Base-by-base conservation (phyloP, 2,888 invertebrate genomes). In the Epinotia demarniana region DNA sequence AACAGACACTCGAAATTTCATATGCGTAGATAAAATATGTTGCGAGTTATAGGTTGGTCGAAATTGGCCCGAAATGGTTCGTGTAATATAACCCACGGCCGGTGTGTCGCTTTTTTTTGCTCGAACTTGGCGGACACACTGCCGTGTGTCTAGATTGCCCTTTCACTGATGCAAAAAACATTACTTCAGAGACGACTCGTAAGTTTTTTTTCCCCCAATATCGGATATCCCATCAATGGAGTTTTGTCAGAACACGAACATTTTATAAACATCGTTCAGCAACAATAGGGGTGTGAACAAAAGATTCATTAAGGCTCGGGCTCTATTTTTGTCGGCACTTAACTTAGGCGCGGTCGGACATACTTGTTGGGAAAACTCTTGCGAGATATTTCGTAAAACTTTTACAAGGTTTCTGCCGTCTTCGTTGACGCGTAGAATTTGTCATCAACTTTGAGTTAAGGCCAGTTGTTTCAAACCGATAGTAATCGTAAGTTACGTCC, bases 201-300 rank as follows among this genome's bases (percentile, higher is more conserved):
- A 33, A 33, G 33, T 6, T 8, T 8, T 33, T 33, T 6, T 39
- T 39, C 8, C 39, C 49, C 16, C n/a, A 53, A 53, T n/a, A 43
- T 43, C 33, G 2, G n/a, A 39, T 43, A n/a, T 46, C 33, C 8
- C 61, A 33, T 61, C 27, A 33, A 61, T 16, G n/a, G 5, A n/a
- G 33, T 9, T n/a, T 61, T 61, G 61, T 5, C 16, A 2, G 16
- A n/a, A 61, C n/a, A 61, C 61, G 61, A 33, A 61, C n/a, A 33
- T 60, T 60, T 60, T 16, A n/a, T 16, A 60, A 60, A 62, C 18
- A 62, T n/a, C 11, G 68, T 18, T 11, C 13, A 33, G 6, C 12
- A 27, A 68, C 57, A 68, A 57, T 46, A 43, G 46, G 9, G 9
- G 55, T 43, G 43, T 12, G 43, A 62, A 73, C 68, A 69, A 69